Percentiles rank a stretch among this genome's conserved stretches.
Evolutionary conservation across 2,888 invertebrate genomes (phyloP).

Genomic region (Andrena fulva): DNA sequence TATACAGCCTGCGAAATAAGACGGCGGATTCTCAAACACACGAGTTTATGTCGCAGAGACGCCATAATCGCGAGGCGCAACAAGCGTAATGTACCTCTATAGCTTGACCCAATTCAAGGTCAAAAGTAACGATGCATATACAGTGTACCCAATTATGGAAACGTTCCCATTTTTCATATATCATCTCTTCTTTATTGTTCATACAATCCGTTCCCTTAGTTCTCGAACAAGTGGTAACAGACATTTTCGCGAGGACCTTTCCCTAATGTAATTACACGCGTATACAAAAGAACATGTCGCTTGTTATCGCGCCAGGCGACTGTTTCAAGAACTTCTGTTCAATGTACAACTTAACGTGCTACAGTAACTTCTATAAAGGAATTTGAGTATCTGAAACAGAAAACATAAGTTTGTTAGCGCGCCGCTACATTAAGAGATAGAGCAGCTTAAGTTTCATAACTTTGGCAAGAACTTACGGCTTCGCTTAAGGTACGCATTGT

Average conservation of each 20-base stretch:
- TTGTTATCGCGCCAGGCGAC: conserved; percentile 24
- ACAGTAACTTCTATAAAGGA: conserved; percentile 25
- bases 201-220: conserved; percentile 49
- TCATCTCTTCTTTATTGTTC: conserved; percentile 46
- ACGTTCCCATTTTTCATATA: conserved; percentile 87
- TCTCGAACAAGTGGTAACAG: conserved; percentile 71
- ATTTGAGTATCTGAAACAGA: conserved; percentile 53
- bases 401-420: neutral
- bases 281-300: conserved; percentile 38
- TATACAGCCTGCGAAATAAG: conserved; percentile 89
- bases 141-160: conserved; percentile 98
- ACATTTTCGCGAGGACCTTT: conserved; percentile 67
- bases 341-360: conserved; percentile 47
- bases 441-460: neutral
- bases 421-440: neutral
- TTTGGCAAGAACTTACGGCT: conserved; percentile 41
- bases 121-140: conserved; percentile 99
- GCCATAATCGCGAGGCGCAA: neutral
- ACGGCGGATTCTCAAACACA: conserved; percentile 14
- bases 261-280: conserved; percentile 31
- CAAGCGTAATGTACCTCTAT: conserved; percentile 89
- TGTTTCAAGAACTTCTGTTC: conserved; percentile 25
- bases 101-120: conserved; percentile 99
- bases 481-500: conserved; percentile 42
- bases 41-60: neutral